phyloP scores from a whole-genome alignment of 2,797 vertebrate genomes.

The Pyrocephalus nanus region DNA sequence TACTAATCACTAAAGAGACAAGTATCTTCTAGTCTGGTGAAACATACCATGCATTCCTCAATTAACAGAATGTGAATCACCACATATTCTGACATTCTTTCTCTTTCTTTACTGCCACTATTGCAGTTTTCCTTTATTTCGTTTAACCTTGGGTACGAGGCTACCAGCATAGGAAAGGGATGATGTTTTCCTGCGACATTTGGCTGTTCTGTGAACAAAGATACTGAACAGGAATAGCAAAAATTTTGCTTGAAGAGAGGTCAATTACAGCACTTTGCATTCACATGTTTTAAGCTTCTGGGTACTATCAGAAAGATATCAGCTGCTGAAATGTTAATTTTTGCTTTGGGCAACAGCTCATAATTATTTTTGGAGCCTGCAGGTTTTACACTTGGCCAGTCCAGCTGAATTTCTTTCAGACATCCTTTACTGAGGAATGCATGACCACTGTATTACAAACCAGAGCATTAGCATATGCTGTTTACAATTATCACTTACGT shows the following conservation, averaged over 20 bases:
- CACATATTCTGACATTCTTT: background rate
- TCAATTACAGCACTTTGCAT: background rate
- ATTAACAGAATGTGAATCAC: background rate
- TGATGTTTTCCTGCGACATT: background rate
- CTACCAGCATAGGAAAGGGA: background rate
- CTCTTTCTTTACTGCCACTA: background rate
- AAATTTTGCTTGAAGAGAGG: background rate
- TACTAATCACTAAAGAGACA: background rate
- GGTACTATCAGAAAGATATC: background rate
- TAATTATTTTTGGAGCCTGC: background rate
- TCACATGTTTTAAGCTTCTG: background rate
- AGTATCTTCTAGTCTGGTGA: background rate
- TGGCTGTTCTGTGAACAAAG: background rate
- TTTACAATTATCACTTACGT: background rate
- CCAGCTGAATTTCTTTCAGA: background rate
- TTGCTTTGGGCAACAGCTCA: background rate
- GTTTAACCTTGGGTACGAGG: background rate
- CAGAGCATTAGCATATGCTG: background rate
- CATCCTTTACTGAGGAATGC: background rate
- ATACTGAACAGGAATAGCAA: background rate
- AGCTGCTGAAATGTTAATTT: conserved; percentile 1
- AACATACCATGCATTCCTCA: background rate
- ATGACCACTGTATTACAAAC: background rate
- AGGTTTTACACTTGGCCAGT: background rate
- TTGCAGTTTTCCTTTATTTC: background rate